Evolutionary conservation across 1,140 invertebrate genomes (phyloP).

Genomic region (Drepana arcuata): DNA sequence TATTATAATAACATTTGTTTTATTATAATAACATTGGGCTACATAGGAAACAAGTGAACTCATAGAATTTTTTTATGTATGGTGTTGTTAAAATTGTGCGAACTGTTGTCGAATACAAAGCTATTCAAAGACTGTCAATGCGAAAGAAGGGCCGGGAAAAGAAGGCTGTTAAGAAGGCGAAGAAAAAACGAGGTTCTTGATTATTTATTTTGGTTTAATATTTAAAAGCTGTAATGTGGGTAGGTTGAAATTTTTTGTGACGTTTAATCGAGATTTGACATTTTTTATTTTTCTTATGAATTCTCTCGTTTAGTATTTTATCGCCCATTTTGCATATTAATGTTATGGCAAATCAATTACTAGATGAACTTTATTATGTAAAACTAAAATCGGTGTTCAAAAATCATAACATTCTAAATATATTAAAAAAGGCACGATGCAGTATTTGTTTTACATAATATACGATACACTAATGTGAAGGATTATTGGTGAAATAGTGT

Average conservation of each 20-base stretch:
- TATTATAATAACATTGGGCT: no score
- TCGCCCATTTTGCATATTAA: no score
- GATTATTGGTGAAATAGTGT: conserved; percentile 6
- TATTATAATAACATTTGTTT: conserved; percentile 17
- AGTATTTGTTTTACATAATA: not conserved
- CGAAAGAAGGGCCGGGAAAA: conserved; percentile 67
- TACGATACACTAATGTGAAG: not conserved
- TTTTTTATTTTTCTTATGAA: no score
- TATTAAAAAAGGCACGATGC: no score
- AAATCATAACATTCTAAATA: no score
- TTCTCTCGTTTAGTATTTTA: no score
- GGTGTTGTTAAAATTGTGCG: conserved; percentile 54
- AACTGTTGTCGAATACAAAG: conserved; percentile 55
- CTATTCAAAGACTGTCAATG: conserved; percentile 62
- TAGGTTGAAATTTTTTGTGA: conserved; percentile 8
- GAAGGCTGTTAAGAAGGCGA: conserved; percentile 44
- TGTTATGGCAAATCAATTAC: no score
- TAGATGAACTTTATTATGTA: no score
- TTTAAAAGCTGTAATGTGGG: conserved; percentile 8
- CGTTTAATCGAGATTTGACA: no score
- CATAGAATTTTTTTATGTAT: conserved; percentile 20
- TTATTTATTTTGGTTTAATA: conserved; percentile 7
- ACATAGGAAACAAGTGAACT: not conserved
- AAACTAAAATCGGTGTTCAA: no score
- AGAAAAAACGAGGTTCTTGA: conserved; percentile 36